phyloP scores from a whole-genome alignment of 2,888 invertebrate species.

The Cheilosia vernalis region DNA sequence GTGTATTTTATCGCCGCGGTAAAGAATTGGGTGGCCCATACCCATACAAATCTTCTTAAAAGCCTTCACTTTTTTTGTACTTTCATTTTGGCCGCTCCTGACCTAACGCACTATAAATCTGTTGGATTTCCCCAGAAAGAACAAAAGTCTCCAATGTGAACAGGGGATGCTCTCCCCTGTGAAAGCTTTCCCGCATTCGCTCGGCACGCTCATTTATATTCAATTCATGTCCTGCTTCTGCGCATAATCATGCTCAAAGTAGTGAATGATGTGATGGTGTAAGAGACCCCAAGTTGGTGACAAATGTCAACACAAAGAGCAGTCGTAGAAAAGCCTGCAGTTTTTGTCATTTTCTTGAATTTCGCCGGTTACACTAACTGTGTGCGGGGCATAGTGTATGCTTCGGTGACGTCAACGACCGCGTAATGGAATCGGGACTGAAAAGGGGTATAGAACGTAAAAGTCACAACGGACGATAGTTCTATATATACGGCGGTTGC shows the following conservation, averaged over 20 bases:
- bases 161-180: background rate
- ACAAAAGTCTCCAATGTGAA: slow-evolving; percentile 28
- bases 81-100: slow-evolving; percentile 11
- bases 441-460: background rate
- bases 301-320: slow-evolving; percentile 65
- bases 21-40: too few relatives aligned
- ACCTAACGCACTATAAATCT: slow-evolving; percentile 58
- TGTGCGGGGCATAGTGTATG: slow-evolving; percentile 37
- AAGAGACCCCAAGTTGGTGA: slow-evolving; percentile 4
- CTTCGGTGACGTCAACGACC: slow-evolving; percentile 72
- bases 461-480: background rate
- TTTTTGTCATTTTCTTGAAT: slow-evolving; percentile 62
- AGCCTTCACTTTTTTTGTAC: too few relatives aligned
- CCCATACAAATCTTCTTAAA: too few relatives aligned
- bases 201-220: slow-evolving; percentile 27
- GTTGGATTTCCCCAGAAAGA: background rate
- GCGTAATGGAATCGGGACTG: slow-evolving; percentile 60
- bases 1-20: too few relatives aligned
- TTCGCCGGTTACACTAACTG: slow-evolving; percentile 67
- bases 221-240: slow-evolving; percentile 29
- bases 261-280: slow-evolving; percentile 17
- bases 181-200: slow-evolving; percentile 10
- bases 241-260: slow-evolving; percentile 32
- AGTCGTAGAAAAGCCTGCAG: slow-evolving; percentile 59
- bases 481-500: background rate